Evolutionary conservation across 2,888 invertebrate genomes (phyloP).

Genomic region (Leptogaster cylindrica): DNA sequence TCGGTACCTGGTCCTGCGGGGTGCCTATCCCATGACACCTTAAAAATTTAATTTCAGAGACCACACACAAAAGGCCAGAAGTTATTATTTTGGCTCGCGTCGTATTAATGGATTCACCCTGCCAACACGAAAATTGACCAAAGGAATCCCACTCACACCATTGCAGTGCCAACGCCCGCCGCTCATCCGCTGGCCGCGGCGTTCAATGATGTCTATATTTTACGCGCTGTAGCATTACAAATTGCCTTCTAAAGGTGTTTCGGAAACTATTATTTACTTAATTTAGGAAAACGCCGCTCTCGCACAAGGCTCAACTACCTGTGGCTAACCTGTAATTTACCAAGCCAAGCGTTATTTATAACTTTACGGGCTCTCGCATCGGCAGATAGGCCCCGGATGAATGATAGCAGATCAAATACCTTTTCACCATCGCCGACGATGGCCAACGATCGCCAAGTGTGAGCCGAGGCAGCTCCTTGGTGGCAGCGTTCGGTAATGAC

Average conservation of each 20-base stretch:
- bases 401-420: conserved; percentile 41
- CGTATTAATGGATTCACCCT: conserved; percentile 45
- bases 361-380: conserved; percentile 41
- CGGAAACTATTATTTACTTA: conserved; percentile 52
- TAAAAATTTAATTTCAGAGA: conserved; percentile 43
- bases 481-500: conserved; percentile 25
- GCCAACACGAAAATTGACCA: conserved; percentile 40
- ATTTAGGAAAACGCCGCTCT: conserved; percentile 49
- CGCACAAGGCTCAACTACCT: conserved; percentile 47
- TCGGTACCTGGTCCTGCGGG: conserved; percentile 37
- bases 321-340: conserved; percentile 48
- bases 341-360: conserved; percentile 44
- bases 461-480: conserved; percentile 5
- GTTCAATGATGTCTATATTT: conserved; percentile 48
- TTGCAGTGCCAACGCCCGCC: conserved; percentile 28
- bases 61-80: conserved; percentile 47
- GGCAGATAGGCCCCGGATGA: conserved; percentile 31
- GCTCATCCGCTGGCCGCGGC: conserved; percentile 34
- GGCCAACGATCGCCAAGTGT: neutral
- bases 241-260: conserved; percentile 51
- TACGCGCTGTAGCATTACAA: conserved; percentile 46
- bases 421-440: conserved; percentile 25
- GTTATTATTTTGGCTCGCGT: conserved; percentile 49
- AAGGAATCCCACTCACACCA: conserved; percentile 35
- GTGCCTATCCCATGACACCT: conserved; percentile 42